phyloP scores from a whole-genome alignment of 2,888 invertebrate genomes.

The Diploptera punctata region DNA sequence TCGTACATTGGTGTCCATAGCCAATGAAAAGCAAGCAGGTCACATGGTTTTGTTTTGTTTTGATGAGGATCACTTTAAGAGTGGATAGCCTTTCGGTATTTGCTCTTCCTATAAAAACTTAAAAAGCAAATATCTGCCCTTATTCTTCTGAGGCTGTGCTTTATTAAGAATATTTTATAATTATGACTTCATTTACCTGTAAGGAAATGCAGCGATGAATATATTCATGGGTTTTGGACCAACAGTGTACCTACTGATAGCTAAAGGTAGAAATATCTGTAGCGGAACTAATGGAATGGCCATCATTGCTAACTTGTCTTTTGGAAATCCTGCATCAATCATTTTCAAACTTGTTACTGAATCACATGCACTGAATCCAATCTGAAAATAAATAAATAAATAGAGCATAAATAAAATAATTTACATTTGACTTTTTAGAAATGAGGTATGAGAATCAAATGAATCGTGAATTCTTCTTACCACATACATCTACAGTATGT shows the following conservation, averaged over 20 bases:
- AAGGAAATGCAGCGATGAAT: constrained; percentile 88
- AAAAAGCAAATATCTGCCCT: no score
- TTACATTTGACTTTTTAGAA: neutral
- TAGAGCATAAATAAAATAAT: neutral
- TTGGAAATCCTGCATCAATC: constrained; percentile 95
- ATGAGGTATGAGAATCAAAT: no score
- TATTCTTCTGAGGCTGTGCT: no score
- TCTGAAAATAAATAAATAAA: constrained; percentile 59
- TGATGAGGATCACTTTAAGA: no score
- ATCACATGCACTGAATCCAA: constrained; percentile 96
- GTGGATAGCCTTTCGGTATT: no score
- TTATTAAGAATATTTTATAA: no score
- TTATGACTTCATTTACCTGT: constrained; percentile 57
- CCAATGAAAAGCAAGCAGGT: no score
- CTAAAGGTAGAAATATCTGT: constrained; percentile 89
- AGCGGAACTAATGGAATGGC: constrained; percentile 94
- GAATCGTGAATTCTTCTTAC: no score
- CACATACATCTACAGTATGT: neutral
- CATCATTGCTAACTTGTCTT: constrained; percentile 91
- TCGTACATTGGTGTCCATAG: no score
- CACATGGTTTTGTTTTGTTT: no score
- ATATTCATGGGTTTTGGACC: constrained; percentile 90
- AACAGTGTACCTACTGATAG: constrained; percentile 82
- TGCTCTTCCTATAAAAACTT: no score
- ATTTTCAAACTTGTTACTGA: constrained; percentile 94